These are phyloP conservation scores for Phrynocephalus vlangalii DNA, from an alignment of 2,797 vertebrate species.

Conservation along the genomic window DNA sequence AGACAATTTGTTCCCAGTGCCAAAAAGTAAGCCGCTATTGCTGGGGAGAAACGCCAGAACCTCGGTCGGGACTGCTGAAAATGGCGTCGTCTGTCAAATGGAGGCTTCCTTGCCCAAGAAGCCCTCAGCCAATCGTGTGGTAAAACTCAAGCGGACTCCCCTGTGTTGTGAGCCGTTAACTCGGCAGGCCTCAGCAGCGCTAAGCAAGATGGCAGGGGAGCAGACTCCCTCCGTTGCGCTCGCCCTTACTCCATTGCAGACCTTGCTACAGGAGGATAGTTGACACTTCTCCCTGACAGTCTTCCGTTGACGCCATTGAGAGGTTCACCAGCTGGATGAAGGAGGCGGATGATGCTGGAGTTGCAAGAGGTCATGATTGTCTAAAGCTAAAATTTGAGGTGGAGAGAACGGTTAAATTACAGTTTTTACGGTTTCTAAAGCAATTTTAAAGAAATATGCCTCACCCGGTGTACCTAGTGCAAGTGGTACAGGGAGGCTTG, in stretches of 20 bases:
- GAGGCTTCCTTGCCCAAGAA: slow-evolving; percentile 38
- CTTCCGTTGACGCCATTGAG: slow-evolving; percentile 25
- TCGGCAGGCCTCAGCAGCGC: not conserved
- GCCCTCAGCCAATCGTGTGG: slow-evolving; percentile 24
- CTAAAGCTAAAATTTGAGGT: slow-evolving; percentile 4
- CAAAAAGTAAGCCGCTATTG: not conserved
- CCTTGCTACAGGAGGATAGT: slow-evolving; percentile 6
- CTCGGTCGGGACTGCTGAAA: slow-evolving; percentile 22
- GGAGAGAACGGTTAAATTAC: not conserved
- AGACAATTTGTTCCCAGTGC: not conserved
- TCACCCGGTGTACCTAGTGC: slow-evolving; percentile 20
- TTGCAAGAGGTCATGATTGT: not conserved
- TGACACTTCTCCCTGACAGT: slow-evolving; percentile 27
- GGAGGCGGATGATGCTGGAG: not conserved
- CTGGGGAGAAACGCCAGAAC: not conserved
- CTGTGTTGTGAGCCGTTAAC: slow-evolving; percentile 37
- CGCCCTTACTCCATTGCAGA: not conserved
- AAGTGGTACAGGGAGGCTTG: not conserved
- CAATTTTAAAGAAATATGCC: slow-evolving; percentile 19
- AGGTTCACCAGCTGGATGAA: slow-evolving; percentile 22
- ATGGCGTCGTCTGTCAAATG: not conserved
- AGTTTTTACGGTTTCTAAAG: not conserved
- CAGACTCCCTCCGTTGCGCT: slow-evolving; percentile 1
- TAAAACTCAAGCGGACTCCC: slow-evolving; percentile 73
- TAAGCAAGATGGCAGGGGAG: not conserved